A percentile compares a stretch with the other conserved stretches of the same genome.
Evolutionary conservation across 2,797 vertebrate genomes (phyloP).

Genomic region (Setipinna tenuifilis): DNA sequence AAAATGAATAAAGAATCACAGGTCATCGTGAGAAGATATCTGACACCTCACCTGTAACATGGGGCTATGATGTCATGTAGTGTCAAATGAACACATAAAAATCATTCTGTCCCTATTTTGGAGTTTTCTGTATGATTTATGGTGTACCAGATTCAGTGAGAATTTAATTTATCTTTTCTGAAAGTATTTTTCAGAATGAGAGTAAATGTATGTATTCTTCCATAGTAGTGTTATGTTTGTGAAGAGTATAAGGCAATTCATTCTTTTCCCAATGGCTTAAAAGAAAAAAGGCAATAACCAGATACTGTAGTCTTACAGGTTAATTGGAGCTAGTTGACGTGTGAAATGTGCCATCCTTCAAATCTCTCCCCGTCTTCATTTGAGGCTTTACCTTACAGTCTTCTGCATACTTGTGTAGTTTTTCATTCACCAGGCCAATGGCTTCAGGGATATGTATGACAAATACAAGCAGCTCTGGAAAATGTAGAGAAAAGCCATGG

Average conservation of each 20-base stretch:
- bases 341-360: background rate
- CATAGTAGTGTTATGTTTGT: background rate
- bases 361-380: background rate
- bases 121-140: conserved; percentile 3
- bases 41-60: background rate
- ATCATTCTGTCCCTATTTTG: conserved; percentile 20
- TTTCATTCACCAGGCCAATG: no score
- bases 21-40: background rate
- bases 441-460: no score
- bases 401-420: no score
- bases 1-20: conserved; percentile 33
- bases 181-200: background rate
- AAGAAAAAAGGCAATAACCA: background rate
- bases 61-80: background rate
- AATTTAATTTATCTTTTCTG: background rate
- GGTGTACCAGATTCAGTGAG: background rate
- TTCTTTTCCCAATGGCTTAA: background rate
- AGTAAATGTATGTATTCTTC: background rate
- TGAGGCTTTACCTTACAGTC: background rate
- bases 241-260: background rate
- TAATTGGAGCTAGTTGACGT: background rate
- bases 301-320: background rate
- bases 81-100: conserved; percentile 29
- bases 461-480: no score
- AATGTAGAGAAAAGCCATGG: no score